Evolutionary conservation across 2,888 invertebrate species (phyloP).

Genomic region (Hyposoter didymator): DNA sequence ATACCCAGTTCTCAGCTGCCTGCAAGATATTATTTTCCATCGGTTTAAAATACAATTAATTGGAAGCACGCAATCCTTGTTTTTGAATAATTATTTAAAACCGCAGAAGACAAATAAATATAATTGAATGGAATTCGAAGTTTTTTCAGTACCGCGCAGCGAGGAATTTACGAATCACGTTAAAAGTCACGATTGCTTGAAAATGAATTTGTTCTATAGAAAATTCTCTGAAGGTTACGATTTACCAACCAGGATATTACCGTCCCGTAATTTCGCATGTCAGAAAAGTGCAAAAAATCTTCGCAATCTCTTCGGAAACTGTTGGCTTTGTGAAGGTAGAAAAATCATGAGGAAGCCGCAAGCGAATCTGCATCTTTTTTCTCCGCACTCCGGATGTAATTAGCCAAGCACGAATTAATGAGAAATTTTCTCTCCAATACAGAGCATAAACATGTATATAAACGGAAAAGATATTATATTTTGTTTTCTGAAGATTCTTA

Average conservation of each 20-base stretch:
- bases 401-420: slow-evolving; percentile 12
- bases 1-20: not conserved
- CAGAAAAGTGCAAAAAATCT: not conserved
- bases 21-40: not conserved
- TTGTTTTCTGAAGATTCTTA: not conserved
- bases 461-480: not conserved
- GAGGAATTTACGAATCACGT: not conserved
- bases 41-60: not conserved
- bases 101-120: not conserved
- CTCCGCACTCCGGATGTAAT: slow-evolving; percentile 21
- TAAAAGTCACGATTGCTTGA: not conserved
- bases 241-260: not conserved
- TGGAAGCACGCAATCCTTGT: not conserved
- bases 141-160: not conserved
- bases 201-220: not conserved
- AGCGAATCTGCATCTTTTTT: slow-evolving; percentile 10
- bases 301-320: slow-evolving; percentile 3
- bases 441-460: not conserved
- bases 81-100: not conserved
- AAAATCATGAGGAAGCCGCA: slow-evolving; percentile 20
- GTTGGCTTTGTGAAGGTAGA: slow-evolving; percentile 14
- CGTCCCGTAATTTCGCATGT: slow-evolving; percentile 1
- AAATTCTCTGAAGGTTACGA: not conserved
- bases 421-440: slow-evolving; percentile 15
- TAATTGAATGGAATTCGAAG: not conserved